phyloP scores from a whole-genome alignment of 2,113 vertebrate genomes.

The Pachyramphus minor region DNA sequence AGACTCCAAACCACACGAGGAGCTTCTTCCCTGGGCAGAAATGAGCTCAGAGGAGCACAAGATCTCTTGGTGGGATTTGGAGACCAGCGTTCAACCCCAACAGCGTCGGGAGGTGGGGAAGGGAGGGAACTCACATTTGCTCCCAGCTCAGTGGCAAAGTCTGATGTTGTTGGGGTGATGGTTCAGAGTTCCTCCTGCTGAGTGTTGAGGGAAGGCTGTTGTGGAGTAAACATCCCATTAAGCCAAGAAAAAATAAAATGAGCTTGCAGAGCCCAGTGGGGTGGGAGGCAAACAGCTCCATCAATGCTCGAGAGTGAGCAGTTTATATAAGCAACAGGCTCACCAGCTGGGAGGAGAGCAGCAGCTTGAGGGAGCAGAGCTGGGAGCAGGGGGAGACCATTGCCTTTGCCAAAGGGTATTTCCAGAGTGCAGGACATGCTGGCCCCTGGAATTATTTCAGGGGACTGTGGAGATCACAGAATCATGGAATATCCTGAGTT shows the following conservation, averaged over 20 bases:
- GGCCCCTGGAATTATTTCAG: not conserved
- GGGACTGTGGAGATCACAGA: not conserved
- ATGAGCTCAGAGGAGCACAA: not conserved
- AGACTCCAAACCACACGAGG: fast-evolving
- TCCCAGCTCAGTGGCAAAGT: not conserved
- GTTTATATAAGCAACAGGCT: conserved; percentile 24
- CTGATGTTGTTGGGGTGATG: not conserved
- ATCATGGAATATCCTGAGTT: not conserved
- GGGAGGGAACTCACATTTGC: fast-evolving
- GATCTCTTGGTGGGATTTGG: not conserved
- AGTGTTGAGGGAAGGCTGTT: not conserved
- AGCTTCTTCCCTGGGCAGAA: not conserved
- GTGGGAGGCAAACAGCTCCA: conserved; percentile 25
- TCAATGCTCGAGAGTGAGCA: not conserved
- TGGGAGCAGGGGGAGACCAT: not conserved
- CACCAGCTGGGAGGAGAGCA: not conserved
- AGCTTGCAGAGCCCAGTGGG: not conserved
- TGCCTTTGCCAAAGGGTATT: not conserved
- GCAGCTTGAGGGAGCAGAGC: not conserved
- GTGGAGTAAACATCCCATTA: conserved; percentile 38
- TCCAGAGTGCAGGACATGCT: fast-evolving
- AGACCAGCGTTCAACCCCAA: not conserved
- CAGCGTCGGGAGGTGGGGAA: fast-evolving
- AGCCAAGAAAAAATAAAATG: not conserved
- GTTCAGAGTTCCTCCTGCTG: not conserved